Conservation (phyloP, 2,797 vertebrate species). For the Tadarida brasiliensis region DNA sequence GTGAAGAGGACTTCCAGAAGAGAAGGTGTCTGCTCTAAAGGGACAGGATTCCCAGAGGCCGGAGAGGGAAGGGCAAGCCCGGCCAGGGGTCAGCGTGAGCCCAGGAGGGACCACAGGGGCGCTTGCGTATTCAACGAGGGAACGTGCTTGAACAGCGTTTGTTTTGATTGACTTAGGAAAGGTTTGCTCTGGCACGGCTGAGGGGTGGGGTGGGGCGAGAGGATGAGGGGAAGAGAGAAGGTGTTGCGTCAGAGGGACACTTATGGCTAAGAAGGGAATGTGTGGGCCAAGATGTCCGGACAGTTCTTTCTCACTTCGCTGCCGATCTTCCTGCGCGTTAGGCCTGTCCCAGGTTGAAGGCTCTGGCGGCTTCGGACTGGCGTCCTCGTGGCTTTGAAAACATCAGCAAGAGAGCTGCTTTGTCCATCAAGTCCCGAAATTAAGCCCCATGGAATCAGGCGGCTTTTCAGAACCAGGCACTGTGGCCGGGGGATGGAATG, state of each 20-base stretch:
- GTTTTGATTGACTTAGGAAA: conserved; percentile 3
- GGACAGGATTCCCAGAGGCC: neutral
- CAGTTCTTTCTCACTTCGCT: neutral
- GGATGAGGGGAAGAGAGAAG: neutral
- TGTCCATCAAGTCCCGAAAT: neutral
- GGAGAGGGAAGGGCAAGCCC: neutral
- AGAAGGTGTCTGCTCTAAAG: neutral
- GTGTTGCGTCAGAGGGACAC: neutral
- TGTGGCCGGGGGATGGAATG: neutral
- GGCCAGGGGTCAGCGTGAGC: neutral
- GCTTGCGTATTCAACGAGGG: neutral
- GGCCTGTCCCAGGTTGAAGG: neutral
- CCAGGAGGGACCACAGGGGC: neutral
- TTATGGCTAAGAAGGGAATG: neutral
- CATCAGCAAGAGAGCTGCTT: neutral
- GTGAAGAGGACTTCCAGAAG: neutral
- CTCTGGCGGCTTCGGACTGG: neutral
- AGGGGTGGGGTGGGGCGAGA: neutral
- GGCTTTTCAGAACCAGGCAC: neutral
- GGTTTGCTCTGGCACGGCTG: neutral
- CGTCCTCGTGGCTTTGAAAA: neutral
- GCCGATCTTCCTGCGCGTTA: no score
- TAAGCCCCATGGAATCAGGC: neutral
- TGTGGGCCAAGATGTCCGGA: neutral
- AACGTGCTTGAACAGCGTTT: neutral